These are phyloP conservation scores for Aporophyla nigra DNA, from an alignment of 2,888 invertebrate genomes.

Conservation along the genomic window DNA sequence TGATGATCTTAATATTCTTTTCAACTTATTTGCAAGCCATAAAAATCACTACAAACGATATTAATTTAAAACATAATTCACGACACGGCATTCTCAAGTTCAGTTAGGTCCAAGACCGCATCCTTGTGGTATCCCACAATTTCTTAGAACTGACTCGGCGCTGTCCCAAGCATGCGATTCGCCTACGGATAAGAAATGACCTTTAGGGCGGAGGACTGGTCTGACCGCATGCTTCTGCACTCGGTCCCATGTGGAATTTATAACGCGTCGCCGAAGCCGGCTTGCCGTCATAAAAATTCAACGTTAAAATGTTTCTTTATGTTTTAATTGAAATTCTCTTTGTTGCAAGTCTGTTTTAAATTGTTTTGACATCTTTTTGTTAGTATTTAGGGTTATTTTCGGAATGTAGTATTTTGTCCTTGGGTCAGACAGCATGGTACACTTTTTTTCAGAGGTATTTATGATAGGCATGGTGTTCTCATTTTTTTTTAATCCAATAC, in stretches of 20 bases:
- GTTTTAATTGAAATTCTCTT: slow-evolving; percentile 61
- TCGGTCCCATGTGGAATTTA: slow-evolving; percentile 78
- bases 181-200: slow-evolving; percentile 85
- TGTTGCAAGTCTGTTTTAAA: slow-evolving; percentile 38
- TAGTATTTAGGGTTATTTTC: slow-evolving; percentile 19
- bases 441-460: not conserved
- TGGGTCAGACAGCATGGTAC: not conserved
- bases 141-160: slow-evolving; percentile 58
- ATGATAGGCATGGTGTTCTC: not conserved
- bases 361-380: slow-evolving; percentile 16
- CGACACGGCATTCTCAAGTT: slow-evolving; percentile 39
- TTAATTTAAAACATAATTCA: slow-evolving; percentile 40
- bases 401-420: not conserved
- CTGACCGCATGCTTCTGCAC: slow-evolving; percentile 83
- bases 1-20: not conserved
- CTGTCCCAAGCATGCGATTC: slow-evolving; percentile 80
- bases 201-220: slow-evolving; percentile 87
- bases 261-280: slow-evolving; percentile 71
- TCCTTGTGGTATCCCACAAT: slow-evolving; percentile 60
- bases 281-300: slow-evolving; percentile 72
- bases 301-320: slow-evolving; percentile 69
- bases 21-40: not conserved
- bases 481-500: not conserved
- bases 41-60: slow-evolving; percentile 5
- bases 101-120: slow-evolving; percentile 56